phyloP scores from a whole-genome alignment of 1,140 invertebrate species.

The Danaus melanippus region DNA sequence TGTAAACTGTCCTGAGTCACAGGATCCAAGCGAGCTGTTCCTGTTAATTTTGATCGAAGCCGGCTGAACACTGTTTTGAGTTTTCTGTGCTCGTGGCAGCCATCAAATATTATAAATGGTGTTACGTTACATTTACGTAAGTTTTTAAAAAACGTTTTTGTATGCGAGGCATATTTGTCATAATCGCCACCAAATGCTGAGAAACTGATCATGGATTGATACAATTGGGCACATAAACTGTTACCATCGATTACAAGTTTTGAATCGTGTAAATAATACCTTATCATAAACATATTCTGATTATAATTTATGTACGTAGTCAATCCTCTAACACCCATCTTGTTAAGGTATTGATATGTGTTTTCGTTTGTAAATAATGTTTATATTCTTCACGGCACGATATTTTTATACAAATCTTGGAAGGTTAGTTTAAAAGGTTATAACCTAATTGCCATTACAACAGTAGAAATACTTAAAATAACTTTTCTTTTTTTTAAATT shows the following conservation, averaged over 20 bases:
- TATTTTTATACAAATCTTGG: no score
- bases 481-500: no score
- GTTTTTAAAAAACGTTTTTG: constrained; percentile 80
- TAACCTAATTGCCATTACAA: no score
- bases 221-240: constrained; percentile 82
- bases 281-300: constrained; percentile 76
- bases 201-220: constrained; percentile 75
- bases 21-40: constrained; percentile 61
- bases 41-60: constrained; percentile 75
- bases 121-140: constrained; percentile 81
- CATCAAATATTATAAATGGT: constrained; percentile 88
- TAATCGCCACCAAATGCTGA: constrained; percentile 91
- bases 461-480: no score
- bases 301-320: constrained; percentile 83
- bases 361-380: no score
- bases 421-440: no score
- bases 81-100: constrained; percentile 84
- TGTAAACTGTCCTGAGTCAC: constrained; percentile 64
- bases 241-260: constrained; percentile 88
- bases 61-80: constrained; percentile 78
- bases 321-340: constrained; percentile 87
- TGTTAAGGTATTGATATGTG: constrained; percentile 4
- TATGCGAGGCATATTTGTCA: constrained; percentile 78
- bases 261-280: constrained; percentile 78
- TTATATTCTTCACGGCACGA: no score